phyloP scores from a whole-genome alignment of 2,888 invertebrate species.

The Macropis europaea region DNA sequence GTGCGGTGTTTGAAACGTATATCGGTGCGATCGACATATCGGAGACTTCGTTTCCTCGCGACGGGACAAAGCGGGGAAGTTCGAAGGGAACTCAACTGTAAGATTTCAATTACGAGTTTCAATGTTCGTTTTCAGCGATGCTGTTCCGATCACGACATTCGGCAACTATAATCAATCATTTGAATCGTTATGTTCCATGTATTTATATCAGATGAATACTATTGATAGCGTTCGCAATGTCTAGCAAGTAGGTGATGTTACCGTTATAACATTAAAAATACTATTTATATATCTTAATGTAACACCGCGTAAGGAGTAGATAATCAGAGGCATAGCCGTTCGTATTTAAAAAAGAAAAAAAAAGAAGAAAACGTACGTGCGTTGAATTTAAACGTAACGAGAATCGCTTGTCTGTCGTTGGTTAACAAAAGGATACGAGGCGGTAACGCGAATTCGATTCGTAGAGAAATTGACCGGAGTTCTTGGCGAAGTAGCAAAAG shows the following conservation, averaged over 20 bases:
- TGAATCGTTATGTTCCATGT: constrained; percentile 55
- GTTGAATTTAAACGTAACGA: constrained; percentile 64
- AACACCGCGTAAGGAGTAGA: constrained; percentile 60
- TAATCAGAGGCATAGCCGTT: constrained; percentile 67
- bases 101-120: constrained; percentile 14
- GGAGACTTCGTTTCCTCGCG: constrained; percentile 14
- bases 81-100: neutral
- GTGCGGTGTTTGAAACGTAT: neutral
- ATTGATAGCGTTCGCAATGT: constrained; percentile 57
- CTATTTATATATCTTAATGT: constrained; percentile 75
- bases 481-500: too few relatives aligned
- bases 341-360: constrained; percentile 60
- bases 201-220: constrained; percentile 60
- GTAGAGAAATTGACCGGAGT: too few relatives aligned
- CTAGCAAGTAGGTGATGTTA: constrained; percentile 70
- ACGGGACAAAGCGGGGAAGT: neutral
- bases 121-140: constrained; percentile 27
- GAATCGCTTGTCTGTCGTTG: constrained; percentile 36
- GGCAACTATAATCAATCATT: constrained; percentile 49
- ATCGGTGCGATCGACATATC: constrained; percentile 36
- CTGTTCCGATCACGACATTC: constrained; percentile 34
- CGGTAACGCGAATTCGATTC: neutral
- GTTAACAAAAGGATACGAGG: neutral
- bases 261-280: constrained; percentile 76
- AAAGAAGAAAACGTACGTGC: constrained; percentile 25